Evolutionary conservation across 2,888 invertebrate species (phyloP), one percentile per base, ranked within the genome.

Genomic region (Amphimallon solstitiale): DNA sequence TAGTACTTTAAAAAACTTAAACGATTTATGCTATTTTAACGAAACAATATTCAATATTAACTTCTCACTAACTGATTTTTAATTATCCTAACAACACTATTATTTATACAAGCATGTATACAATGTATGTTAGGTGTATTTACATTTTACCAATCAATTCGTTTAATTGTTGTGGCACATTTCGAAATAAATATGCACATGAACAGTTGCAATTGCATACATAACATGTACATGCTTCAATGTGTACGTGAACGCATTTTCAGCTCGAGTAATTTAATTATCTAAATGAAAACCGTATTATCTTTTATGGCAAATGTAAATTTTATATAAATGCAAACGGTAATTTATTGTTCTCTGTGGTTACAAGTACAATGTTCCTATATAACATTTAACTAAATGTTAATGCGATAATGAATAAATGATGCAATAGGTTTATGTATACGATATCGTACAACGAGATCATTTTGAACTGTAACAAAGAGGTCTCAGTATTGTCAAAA

Each of bases 231-330:
- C 54, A 12, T 34, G 34, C 56, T 14, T 21, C 21, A 23, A 40
- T 19, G 10, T 2, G 5, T 40, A 9, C 4, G 15, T n/a, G n/a
- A 21, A 56, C 12, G 23, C 12, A 43, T 29, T 43, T 43, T 15
- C n/a, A 43, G 12, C 17, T 15, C 45, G 43, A 7, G 34, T n/a
- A 62, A 62, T 62, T 62, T 62, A 62, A 62, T 62, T 62, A 62
- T 48, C 49, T 10, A 37, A 62, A 62, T 62, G 49, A 49, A 49
- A 49, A 62, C 49, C 14, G 23, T 21, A 62, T 62, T 62, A 62
- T 49, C 38, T 40, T 62, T 29, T 38, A 40, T n/a, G 29, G 49
- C 45, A 48, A 19, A 15, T 62, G 62, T 49, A 40, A 37, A 49
- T 62, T 62, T 49, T 62, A 48, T 12, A 23, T 43, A 29, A 23